Evolutionary conservation across 2,113 vertebrate species (phyloP).

Genomic region (Sapayoa aenigma): DNA sequence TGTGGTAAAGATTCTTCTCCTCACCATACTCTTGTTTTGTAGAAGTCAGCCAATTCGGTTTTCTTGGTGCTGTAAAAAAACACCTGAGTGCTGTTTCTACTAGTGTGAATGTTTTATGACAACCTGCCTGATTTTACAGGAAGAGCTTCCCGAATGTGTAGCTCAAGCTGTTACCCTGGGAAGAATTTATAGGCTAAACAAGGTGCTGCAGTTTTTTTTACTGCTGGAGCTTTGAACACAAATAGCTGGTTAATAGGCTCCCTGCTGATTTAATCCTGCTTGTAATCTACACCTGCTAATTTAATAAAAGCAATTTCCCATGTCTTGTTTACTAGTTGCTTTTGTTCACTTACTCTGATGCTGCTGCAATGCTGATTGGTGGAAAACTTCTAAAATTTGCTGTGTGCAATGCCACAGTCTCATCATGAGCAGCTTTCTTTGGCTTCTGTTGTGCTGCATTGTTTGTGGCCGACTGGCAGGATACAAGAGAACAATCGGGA

Average conservation of each 20-base stretch:
- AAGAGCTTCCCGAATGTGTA: neutral
- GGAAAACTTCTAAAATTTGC: conserved; percentile 13
- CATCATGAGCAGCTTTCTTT: neutral
- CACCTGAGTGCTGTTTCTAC: neutral
- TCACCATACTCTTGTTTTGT: neutral
- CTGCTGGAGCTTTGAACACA: conserved; percentile 6
- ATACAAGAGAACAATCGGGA: conserved; percentile 40
- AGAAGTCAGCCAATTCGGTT: neutral
- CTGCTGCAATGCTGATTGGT: neutral
- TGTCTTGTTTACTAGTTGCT: conserved; percentile 18
- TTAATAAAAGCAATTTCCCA: neutral
- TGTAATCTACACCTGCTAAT: conserved; percentile 38
- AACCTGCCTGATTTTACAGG: neutral
- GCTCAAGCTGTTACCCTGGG: neutral
- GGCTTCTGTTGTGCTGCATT: conserved; percentile 10
- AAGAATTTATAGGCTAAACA: neutral
- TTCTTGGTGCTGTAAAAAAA: neutral
- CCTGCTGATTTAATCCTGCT: conserved; percentile 1
- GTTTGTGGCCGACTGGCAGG: conserved; percentile 24
- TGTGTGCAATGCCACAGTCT: neutral
- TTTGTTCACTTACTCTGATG: neutral
- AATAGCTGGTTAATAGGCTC: neutral
- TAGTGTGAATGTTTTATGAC: neutral
- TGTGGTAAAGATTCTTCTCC: neutral
- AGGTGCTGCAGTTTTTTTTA: neutral